phyloP scores from a whole-genome alignment of 2,113 vertebrate species.

The Etia nguti region DNA sequence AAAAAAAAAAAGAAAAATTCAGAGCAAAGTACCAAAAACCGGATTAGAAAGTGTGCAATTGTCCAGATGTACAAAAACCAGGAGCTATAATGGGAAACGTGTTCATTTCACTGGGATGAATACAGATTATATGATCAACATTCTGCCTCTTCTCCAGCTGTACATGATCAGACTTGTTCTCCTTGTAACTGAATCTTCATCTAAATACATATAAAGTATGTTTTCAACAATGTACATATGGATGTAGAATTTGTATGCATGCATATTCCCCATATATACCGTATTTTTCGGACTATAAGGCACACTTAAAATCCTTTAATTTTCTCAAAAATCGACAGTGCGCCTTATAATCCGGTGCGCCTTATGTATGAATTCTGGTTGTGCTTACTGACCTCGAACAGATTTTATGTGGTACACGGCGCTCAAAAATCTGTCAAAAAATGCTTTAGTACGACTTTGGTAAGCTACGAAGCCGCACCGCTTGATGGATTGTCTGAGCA shows the following conservation, averaged over 20 bases:
- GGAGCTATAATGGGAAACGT: not conserved
- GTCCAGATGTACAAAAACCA: not conserved
- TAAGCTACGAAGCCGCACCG: too few relatives aligned
- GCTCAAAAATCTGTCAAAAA: too few relatives aligned
- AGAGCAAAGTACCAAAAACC: accelerated
- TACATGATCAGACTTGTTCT: not conserved
- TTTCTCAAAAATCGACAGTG: too few relatives aligned
- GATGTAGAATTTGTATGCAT: not conserved
- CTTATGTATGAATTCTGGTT: too few relatives aligned
- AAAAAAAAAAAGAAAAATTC: not conserved
- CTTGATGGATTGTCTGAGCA: too few relatives aligned
- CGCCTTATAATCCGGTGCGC: too few relatives aligned
- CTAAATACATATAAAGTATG: not conserved
- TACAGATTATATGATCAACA: not conserved
- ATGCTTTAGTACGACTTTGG: too few relatives aligned
- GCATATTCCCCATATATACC: not conserved
- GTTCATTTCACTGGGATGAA: not conserved
- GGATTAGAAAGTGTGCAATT: not conserved
- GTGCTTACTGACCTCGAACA: too few relatives aligned
- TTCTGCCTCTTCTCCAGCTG: not conserved
- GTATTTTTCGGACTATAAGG: too few relatives aligned
- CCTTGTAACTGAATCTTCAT: not conserved
- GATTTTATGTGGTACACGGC: too few relatives aligned
- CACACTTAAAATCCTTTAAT: too few relatives aligned
- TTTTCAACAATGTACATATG: not conserved